Evolutionary conservation across 2,113 vertebrate genomes (phyloP).

Genomic region (Tapirus terrestris): DNA sequence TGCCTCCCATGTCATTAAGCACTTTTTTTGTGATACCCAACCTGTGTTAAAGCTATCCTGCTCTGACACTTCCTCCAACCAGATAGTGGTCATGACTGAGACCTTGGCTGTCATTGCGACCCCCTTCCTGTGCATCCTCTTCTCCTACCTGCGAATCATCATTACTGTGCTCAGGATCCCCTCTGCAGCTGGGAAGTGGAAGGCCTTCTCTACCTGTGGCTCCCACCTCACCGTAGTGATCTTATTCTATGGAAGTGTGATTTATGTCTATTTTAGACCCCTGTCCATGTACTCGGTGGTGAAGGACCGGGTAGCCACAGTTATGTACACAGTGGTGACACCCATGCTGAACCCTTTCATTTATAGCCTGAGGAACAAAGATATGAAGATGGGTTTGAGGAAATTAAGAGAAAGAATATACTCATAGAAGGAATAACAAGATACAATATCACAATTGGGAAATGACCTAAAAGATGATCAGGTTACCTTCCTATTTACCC

Average conservation of each 20-base stretch:
- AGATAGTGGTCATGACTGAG: slow-evolving; percentile 66
- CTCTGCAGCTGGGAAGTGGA: slow-evolving; percentile 63
- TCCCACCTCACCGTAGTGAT: slow-evolving; percentile 72
- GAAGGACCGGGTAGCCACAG: slow-evolving; percentile 67
- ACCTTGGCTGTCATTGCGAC: slow-evolving; percentile 65
- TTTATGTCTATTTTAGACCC: slow-evolving; percentile 79
- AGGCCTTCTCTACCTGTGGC: slow-evolving; percentile 78
- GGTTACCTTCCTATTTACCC: not conserved
- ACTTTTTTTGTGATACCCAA: slow-evolving; percentile 67
- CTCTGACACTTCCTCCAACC: slow-evolving; percentile 62
- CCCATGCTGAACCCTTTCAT: slow-evolving; percentile 81
- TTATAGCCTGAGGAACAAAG: slow-evolving; percentile 78
- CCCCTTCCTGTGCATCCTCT: slow-evolving; percentile 65
- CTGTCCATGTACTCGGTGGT: slow-evolving; percentile 77
- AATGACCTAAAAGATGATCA: not conserved
- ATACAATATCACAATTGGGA: not conserved
- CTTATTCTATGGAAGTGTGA: slow-evolving; percentile 69
- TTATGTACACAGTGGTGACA: slow-evolving; percentile 76
- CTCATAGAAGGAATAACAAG: not conserved
- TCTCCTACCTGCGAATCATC: slow-evolving; percentile 73
- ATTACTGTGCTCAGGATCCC: slow-evolving; percentile 64
- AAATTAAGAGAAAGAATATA: slow-evolving; percentile 45
- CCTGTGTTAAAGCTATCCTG: slow-evolving; percentile 77
- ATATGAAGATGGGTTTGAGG: slow-evolving; percentile 66
- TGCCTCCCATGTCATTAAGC: slow-evolving; percentile 62